A percentile compares a stretch with the other conserved stretches of the same genome.
Evolutionary conservation across 2,113 vertebrate species (phyloP).

Genomic region (Brevimyrus niger): DNA sequence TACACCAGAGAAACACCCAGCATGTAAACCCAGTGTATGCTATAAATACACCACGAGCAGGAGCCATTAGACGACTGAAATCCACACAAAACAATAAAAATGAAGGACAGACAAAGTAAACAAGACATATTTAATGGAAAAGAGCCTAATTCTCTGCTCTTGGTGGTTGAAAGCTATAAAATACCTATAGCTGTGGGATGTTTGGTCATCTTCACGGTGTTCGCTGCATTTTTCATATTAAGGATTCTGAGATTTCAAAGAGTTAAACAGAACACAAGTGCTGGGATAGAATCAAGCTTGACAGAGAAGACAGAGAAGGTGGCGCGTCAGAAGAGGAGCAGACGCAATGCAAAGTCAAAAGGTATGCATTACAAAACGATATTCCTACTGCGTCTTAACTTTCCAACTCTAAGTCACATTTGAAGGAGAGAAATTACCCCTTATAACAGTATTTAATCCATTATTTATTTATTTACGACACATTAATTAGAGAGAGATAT

Average conservation of each 20-base stretch:
- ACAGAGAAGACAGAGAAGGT: not conserved
- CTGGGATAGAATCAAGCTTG: not conserved
- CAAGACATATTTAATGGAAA: constrained; percentile 19
- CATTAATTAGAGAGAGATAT: not conserved
- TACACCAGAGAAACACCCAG: constrained; percentile 14
- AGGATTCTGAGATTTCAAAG: constrained; percentile 44
- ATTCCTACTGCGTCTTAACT: not conserved
- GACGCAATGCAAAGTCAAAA: not conserved
- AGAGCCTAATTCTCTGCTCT: constrained; percentile 52
- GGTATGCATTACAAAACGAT: not conserved
- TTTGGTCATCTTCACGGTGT: constrained; percentile 42
- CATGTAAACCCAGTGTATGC: not conserved
- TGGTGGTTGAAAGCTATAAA: constrained; percentile 48
- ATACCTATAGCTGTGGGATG: constrained; percentile 47
- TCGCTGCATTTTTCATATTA: constrained; percentile 54
- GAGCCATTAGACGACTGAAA: not conserved
- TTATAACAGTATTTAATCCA: not conserved
- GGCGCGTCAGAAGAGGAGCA: not conserved
- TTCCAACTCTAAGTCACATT: not conserved
- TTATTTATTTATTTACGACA: not conserved
- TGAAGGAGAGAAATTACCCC: not conserved
- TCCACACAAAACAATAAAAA: constrained; percentile 3
- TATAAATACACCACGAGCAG: not conserved
- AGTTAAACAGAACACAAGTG: constrained; percentile 33
- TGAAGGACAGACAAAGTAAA: constrained; percentile 27